Evolutionary conservation across 30 jellyfish, hydroid and myxozoan genomes (phyloP).

Genomic region (Aurelia sp.): DNA sequence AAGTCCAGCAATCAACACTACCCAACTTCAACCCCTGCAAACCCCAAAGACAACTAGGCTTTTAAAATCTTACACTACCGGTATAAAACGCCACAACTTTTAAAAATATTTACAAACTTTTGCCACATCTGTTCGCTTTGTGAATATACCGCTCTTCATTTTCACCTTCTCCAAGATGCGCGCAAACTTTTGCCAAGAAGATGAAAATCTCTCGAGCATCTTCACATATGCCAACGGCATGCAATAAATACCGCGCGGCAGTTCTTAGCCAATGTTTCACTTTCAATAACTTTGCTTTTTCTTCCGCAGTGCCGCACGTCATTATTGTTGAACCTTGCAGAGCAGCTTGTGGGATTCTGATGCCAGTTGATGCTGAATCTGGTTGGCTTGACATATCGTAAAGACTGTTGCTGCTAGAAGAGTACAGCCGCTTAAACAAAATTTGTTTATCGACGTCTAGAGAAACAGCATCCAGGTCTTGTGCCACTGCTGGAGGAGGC

Average conservation of each 20-base stretch:
- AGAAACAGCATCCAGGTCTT: too few relatives aligned
- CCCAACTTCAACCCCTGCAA: background rate
- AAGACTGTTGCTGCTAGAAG: conserved; percentile 24
- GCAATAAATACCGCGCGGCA: conserved; percentile 36
- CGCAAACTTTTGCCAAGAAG: conserved; percentile 31
- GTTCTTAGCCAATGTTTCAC: conserved; percentile 11
- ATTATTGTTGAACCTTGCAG: too few relatives aligned
- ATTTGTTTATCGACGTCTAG: background rate
- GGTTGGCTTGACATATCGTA: conserved; percentile 8
- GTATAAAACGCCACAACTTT: too few relatives aligned
- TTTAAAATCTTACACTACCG: too few relatives aligned
- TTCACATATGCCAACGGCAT: conserved; percentile 46
- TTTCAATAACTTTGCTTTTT: background rate
- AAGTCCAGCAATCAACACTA: too few relatives aligned
- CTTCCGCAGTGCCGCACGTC: background rate
- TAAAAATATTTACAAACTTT: too few relatives aligned
- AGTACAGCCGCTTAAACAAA: background rate
- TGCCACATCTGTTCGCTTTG: conserved; percentile 12
- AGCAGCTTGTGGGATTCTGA: too few relatives aligned
- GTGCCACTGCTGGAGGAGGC: too few relatives aligned
- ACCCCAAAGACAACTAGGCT: too few relatives aligned
- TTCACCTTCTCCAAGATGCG: conserved; percentile 10
- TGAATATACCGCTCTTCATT: background rate
- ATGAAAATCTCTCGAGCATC: conserved; percentile 5
- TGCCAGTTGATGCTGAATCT: background rate